Evolutionary conservation across 2,888 invertebrate species (phyloP), one percentile per base, ranked within the genome.

Genomic region (Pseudeuparius sepicola): DNA sequence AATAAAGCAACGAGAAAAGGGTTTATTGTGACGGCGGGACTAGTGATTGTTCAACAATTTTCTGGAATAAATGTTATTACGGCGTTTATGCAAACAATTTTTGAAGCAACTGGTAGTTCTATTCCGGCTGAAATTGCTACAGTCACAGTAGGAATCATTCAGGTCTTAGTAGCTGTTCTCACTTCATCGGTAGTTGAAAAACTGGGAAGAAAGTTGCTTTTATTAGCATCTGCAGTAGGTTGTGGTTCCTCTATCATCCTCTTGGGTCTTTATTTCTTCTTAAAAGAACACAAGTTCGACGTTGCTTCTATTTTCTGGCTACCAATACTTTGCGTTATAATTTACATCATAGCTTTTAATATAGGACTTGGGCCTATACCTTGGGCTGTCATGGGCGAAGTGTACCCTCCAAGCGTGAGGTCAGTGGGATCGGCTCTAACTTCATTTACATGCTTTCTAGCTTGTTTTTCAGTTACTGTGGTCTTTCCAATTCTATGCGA

Each of bases 41-140:
- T 85, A 42, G 84, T 89, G 79, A 73, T 84, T 53, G 80, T 83
- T 59, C 84, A 85, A 51, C 84, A 85, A 57, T 71, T 80, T 53
- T 77, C 79, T 36, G 85, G 85, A 40, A 71, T 84, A 46, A 82
- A 83, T 60, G 82, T 81, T 1, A 78, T 85, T 41, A 77, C 83
- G 47, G 82, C 83, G 59, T 84, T 80, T 55, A 75, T 81, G 3
- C 71, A 72, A 40, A 66, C 68, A 31, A 85, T 86, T 48, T 81
- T 85, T 59, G 48, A 65, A 24, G 75, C 75, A 2, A 75, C 83
- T 7, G 80, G 80, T 15, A 77, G 75, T 39, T 31, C 27, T 15
- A 62, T 83, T 39, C 52, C 68, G 41, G 66, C 81, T 0, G 67
- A 68, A 9, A 51, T 75, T 6, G 76, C 81, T 9, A 74, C 85